phyloP scores from a whole-genome alignment of 1,140 invertebrate genomes.

The Brachionus rotundiformis region DNA sequence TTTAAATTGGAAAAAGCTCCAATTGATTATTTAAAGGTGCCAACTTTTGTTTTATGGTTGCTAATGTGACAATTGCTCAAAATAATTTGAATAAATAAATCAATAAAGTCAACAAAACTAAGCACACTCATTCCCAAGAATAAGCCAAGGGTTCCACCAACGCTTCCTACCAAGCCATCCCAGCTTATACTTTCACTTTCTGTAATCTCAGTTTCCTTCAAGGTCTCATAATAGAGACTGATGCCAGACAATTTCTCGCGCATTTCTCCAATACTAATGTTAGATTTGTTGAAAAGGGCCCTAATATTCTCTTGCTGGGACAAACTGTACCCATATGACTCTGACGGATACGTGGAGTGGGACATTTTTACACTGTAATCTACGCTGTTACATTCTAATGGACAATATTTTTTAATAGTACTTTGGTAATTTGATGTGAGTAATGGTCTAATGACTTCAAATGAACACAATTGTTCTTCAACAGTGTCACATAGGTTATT shows the following conservation, averaged over 20 bases:
- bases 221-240: conserved; percentile 20
- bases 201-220: conserved; percentile 36
- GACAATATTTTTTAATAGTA: not conserved
- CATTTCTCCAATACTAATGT: not conserved
- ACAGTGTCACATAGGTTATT: not conserved
- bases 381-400: conserved; percentile 11
- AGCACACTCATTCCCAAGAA: conserved; percentile 33
- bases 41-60: not conserved
- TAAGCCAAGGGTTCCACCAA: conserved; percentile 47
- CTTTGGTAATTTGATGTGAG: not conserved
- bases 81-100: not conserved
- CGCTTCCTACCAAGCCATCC: not conserved
- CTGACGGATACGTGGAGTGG: not conserved
- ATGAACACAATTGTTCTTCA: not conserved
- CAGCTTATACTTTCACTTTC: not conserved
- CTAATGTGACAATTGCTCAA: too few species aligned
- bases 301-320: not conserved
- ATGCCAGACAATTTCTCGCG: not conserved
- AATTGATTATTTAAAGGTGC: too few species aligned
- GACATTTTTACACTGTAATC: not conserved
- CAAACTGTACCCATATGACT: conserved; percentile 1
- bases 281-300: not conserved
- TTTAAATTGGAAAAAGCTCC: too few species aligned
- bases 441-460: not conserved
- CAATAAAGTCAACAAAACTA: conserved; percentile 37